Conservation (phyloP, 2,113 vertebrate species). For the Ptilonorhynchus violaceus region DNA sequence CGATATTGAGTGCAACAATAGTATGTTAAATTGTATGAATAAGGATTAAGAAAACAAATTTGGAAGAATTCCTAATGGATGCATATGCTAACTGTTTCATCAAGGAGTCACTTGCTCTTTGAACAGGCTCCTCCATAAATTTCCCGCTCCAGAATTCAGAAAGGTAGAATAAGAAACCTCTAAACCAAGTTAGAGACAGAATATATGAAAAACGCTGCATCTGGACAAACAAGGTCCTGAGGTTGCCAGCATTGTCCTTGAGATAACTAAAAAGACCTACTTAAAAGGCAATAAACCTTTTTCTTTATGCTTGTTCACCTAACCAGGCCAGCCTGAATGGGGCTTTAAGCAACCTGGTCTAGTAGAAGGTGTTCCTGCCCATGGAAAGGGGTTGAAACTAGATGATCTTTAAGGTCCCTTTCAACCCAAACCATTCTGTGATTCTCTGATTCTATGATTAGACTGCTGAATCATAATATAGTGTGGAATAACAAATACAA, state of each 20-base stretch:
- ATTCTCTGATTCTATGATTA: neutral
- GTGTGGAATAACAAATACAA: neutral
- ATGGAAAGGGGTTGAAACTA: neutral
- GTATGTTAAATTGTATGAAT: neutral
- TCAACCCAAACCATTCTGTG: neutral
- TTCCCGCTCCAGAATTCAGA: neutral
- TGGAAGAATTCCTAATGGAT: neutral
- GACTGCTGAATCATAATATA: neutral
- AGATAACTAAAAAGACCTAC: neutral
- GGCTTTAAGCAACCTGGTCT: neutral
- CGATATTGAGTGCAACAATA: neutral
- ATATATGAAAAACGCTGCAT: neutral
- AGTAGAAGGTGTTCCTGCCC: neutral
- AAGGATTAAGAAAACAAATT: neutral
- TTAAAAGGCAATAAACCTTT: neutral
- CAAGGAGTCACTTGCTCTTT: neutral
- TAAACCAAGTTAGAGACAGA: neutral
- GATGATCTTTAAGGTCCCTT: neutral
- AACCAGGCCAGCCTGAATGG: neutral
- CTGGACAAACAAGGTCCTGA: neutral
- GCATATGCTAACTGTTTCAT: neutral
- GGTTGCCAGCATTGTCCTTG: fast-evolving
- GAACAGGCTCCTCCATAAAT: neutral
- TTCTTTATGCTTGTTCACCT: neutral
- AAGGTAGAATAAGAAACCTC: neutral